Evolutionary conservation across 2,888 invertebrate genomes (phyloP).

Genomic region (Perithous albicinctus): DNA sequence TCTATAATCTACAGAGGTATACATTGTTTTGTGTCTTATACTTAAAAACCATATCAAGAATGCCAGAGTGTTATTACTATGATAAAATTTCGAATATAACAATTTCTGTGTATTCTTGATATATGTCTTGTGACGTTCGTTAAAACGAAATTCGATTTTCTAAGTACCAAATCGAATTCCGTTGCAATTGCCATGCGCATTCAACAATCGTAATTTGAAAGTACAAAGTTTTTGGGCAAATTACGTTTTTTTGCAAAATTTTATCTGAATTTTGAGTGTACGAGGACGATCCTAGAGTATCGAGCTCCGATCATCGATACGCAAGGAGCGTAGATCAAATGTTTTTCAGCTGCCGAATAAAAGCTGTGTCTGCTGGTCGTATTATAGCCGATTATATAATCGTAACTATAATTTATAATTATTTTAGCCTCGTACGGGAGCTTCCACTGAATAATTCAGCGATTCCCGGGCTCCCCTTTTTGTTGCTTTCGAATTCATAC

Average conservation of each 20-base stretch:
- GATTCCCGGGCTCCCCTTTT: conserved; percentile 65
- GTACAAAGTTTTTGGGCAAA: not conserved
- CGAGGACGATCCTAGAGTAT: conserved; percentile 57
- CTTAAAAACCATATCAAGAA: conserved; percentile 54
- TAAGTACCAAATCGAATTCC: not conserved
- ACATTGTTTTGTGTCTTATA: conserved; percentile 10
- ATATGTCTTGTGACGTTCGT: conserved; percentile 21
- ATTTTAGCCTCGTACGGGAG: conserved; percentile 58
- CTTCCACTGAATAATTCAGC: conserved; percentile 55
- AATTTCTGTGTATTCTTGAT: conserved; percentile 45
- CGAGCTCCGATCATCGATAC: conserved; percentile 62
- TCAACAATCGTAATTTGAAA: conserved; percentile 14
- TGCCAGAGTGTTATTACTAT: conserved; percentile 52
- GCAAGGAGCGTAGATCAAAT: conserved; percentile 47
- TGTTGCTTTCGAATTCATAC: conserved; percentile 77
- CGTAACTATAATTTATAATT: conserved; percentile 39
- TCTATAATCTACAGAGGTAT: conserved; percentile 44
- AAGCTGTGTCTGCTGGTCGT: not conserved
- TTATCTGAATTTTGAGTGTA: conserved; percentile 35
- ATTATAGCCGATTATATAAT: conserved; percentile 20
- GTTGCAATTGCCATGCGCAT: not conserved
- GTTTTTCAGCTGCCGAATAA: conserved; percentile 41
- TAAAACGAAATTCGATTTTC: conserved; percentile 18
- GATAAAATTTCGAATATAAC: conserved; percentile 24
- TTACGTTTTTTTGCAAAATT: not conserved